Base-by-base conservation (phyloP, 2,797 vertebrate genomes). In the Cyprinella venusta region DNA sequence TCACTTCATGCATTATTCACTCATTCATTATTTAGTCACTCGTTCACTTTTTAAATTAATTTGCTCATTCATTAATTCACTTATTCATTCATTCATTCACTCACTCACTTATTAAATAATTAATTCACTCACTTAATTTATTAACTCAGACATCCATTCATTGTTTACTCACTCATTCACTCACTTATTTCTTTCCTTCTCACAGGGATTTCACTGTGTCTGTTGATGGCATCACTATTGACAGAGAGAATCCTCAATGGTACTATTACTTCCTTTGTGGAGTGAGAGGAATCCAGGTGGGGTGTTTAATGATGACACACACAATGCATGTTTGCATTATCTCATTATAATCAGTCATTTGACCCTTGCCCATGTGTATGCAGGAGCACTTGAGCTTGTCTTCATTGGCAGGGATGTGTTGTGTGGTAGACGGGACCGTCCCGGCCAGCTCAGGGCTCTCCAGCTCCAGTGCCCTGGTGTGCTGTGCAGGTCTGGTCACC, bases 181-280 rank as follows among this genome's bases (percentile, higher is more conserved):
- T 26, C 1, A 26, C 13, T 61, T 42, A 6, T 77, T 70, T 67
- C 76, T 83, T 42, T 92, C 78, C 81, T 86, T 92, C 19, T 92
- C 93, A 63, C 92, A 99, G 98, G 90, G 96, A 98, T 91, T 97
- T 96, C 90, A 94, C 84, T 74, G 92, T 95, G 80, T 92, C 90
- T 8, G 89, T 93, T 63, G 93, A 93, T 86, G 92, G 95, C 83
- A 94, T 99, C 84, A 77, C 91, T 80, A 97, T 99, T 86, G 95
- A 99, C 91, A 94, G 93, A 92, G 93, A 94, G 10, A 95, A 98
- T 90, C 97, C 97, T 90, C 92, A 95, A 4, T 99, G 98, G 98
- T 88, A 96, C 91, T 97, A 97, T 92, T 99, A 99, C 90, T 99
- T 99, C 91, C 94, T 99, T n/a, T 99, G 98, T 93, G 98, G 98